A percentile compares a stretch with the other conserved stretches of the same genome.
Conservation (phyloP, 2,888 invertebrate genomes). For the Leptinotarsa tumamoca region DNA sequence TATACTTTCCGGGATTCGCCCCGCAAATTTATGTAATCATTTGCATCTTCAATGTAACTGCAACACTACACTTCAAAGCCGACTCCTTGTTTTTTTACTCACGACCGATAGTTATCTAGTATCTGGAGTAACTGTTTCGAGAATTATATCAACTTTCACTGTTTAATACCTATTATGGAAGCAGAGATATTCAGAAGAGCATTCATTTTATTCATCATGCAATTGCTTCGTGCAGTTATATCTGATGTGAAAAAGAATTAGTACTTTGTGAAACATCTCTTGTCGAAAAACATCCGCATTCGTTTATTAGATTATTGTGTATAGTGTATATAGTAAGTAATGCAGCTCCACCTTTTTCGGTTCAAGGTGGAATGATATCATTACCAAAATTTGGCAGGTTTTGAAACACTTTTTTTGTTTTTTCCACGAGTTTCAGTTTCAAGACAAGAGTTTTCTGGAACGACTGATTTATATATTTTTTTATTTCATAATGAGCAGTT, state of each 20-base stretch:
- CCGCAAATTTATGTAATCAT: conserved; percentile 16
- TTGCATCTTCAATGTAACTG: conserved; percentile 10
- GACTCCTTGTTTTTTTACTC: conserved; percentile 3
- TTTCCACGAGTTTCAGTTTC: too few relatives aligned
- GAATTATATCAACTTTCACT: conserved; percentile 18
- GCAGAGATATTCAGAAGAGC: background rate
- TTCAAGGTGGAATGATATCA: too few relatives aligned
- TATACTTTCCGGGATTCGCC: conserved; percentile 13
- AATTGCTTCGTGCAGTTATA: too few relatives aligned
- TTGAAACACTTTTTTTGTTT: too few relatives aligned
- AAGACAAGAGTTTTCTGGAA: too few relatives aligned
- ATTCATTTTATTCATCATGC: background rate
- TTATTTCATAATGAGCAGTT: too few relatives aligned
- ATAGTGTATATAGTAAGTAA: too few relatives aligned
- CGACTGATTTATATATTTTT: too few relatives aligned
- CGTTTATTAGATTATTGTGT: too few relatives aligned
- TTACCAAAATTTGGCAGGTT: too few relatives aligned
- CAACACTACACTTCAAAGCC: background rate
- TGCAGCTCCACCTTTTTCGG: too few relatives aligned
- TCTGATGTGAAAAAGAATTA: background rate
- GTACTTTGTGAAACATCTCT: background rate
- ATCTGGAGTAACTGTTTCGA: conserved; percentile 13
- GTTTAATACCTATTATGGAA: conserved; percentile 6
- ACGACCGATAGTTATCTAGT: background rate
- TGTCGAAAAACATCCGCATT: too few relatives aligned